A percentile compares a stretch with the other conserved stretches of the same genome.
Evolutionary conservation across 2,888 invertebrate species (phyloP).

Genomic region (Caenorhabditis virilis): DNA sequence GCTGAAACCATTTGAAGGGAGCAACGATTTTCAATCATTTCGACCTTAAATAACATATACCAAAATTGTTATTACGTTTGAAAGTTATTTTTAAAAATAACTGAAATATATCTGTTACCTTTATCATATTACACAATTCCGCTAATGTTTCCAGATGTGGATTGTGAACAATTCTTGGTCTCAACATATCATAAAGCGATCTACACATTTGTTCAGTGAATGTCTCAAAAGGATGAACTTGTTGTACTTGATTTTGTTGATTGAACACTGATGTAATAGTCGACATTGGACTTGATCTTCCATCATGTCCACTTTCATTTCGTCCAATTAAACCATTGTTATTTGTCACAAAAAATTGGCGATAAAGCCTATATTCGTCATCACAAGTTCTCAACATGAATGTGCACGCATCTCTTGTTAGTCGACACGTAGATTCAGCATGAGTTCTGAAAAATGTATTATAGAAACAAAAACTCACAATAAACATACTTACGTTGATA

Average conservation of each 20-base stretch:
- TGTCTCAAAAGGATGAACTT: slow-evolving; percentile 54
- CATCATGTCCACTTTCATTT: slow-evolving; percentile 7
- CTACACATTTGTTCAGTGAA: slow-evolving; percentile 61
- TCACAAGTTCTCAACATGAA: slow-evolving; percentile 89
- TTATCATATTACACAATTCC: slow-evolving; percentile 89
- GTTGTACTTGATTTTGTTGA: slow-evolving; percentile 4
- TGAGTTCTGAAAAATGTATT: slow-evolving; percentile 35
- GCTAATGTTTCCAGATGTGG: slow-evolving; percentile 95
- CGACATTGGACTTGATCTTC: slow-evolving; percentile 19
- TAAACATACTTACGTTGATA: slow-evolving; percentile 41
- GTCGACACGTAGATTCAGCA: slow-evolving; percentile 59
- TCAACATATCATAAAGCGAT: slow-evolving; percentile 81
- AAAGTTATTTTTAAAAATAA: slow-evolving; percentile 1
- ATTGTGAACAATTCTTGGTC: slow-evolving; percentile 92
- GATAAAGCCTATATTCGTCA: slow-evolving; percentile 89
- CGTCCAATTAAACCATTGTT: slow-evolving; percentile 2
- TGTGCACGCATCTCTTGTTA: slow-evolving; percentile 81
- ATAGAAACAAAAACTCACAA: no score
- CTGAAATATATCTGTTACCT: no score
- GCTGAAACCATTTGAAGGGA: slow-evolving; percentile 40
- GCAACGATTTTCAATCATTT: slow-evolving; percentile 68
- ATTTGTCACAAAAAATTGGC: slow-evolving; percentile 81
- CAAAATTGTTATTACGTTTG: background rate
- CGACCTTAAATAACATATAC: slow-evolving; percentile 74
- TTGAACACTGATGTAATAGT: slow-evolving; percentile 34